These are phyloP conservation scores for Bergia sp. DNA, from an alignment of 92 coral and sea anemone species.

Conservation along the genomic window DNA sequence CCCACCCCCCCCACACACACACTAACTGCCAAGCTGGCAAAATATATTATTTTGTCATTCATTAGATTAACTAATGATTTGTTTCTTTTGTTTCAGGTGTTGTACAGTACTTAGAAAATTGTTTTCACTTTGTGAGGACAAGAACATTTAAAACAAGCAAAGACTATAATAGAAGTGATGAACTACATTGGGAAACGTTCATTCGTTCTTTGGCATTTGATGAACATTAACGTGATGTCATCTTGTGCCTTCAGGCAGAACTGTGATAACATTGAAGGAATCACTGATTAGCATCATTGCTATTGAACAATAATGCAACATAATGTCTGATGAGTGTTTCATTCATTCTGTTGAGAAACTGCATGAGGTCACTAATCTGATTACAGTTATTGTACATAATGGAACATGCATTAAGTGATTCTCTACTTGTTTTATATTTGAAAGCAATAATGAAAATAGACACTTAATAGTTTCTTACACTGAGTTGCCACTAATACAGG, in stretches of 20 bases:
- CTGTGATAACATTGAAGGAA: not conserved
- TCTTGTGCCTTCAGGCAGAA: constrained; percentile 9
- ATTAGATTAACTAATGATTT: not conserved
- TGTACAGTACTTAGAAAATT: not conserved
- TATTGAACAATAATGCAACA: not conserved
- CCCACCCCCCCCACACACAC: not conserved
- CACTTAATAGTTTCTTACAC: constrained; percentile 16
- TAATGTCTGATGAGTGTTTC: not conserved
- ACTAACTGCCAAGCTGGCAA: not conserved
- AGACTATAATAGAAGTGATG: not conserved
- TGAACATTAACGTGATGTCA: constrained; percentile 22
- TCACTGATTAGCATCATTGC: not conserved
- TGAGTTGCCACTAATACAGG: not conserved
- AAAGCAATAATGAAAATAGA: not conserved
- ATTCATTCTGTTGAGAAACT: constrained; percentile 10
- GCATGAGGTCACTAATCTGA: constrained; percentile 13
- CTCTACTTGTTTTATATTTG: constrained; percentile 34
- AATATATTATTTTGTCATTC: not conserved
- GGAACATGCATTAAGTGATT: constrained; percentile 1
- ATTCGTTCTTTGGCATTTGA: not conserved
- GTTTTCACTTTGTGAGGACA: constrained; percentile 2
- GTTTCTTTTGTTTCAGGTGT: not conserved
- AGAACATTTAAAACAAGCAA: not conserved
- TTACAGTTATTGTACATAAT: constrained; percentile 35
- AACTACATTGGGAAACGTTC: not conserved